Evolutionary conservation across 2,888 invertebrate genomes (phyloP).

Genomic region (Uropetala carovei): DNA sequence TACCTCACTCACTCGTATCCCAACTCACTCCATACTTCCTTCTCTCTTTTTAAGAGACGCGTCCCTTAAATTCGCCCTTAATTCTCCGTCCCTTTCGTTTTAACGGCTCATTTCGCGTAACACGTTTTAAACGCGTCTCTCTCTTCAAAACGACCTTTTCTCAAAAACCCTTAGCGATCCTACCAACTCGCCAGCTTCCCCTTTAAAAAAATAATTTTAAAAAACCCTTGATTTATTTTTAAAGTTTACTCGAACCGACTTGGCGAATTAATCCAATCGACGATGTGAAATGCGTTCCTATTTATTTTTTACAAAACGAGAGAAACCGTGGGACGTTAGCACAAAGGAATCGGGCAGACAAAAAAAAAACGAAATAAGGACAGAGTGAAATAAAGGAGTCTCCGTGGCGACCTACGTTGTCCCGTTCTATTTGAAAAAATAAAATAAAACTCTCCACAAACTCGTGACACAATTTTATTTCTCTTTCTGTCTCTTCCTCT

Average conservation of each 20-base stretch:
- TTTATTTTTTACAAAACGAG: background rate
- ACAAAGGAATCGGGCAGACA: background rate
- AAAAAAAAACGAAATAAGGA: background rate
- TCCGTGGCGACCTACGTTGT: background rate
- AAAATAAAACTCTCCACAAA: background rate
- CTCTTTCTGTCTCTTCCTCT: background rate
- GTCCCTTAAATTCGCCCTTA: background rate
- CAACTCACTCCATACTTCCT: background rate
- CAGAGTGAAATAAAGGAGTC: background rate
- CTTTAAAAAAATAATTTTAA: too few species aligned
- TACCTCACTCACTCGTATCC: background rate
- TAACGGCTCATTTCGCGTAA: background rate
- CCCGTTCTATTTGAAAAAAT: background rate
- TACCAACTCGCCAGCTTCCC: too few species aligned
- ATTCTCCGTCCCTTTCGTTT: slow-evolving; percentile 2
- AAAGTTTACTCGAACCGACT: too few species aligned
- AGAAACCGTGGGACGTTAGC: background rate
- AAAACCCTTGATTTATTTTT: too few species aligned
- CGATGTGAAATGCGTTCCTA: background rate
- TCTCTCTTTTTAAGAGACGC: slow-evolving; percentile 9
- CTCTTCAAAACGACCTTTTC: background rate
- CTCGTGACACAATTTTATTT: background rate
- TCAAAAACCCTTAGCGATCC: too few species aligned
- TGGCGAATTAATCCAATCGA: too few species aligned
- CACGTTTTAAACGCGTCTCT: background rate